Conservation (phyloP, 92 coral and sea anemone genomes). For the Heliopora coerulea region DNA sequence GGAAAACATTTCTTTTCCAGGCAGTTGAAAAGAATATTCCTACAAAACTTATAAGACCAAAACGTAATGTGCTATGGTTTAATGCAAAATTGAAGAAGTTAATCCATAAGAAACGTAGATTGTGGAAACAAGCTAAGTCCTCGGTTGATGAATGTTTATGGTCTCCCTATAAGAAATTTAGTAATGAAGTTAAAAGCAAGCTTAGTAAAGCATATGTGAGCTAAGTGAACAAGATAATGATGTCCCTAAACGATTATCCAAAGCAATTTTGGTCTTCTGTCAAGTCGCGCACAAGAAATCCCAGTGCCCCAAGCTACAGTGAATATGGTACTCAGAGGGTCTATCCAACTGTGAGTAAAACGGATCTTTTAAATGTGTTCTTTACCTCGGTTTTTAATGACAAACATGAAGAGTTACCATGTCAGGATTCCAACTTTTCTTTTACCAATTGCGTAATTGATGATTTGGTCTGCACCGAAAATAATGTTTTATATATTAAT, state of each 20-base stretch:
- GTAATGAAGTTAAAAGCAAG: constrained; percentile 23
- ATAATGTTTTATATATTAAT: constrained; percentile 36
- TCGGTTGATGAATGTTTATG: constrained; percentile 8
- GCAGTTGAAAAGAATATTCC: constrained; percentile 44
- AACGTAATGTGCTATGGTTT: constrained; percentile 47
- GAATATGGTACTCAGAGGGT: constrained; percentile 9
- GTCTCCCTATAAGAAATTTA: constrained; percentile 26
- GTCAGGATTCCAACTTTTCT: background rate
- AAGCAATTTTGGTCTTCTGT: constrained; percentile 47
- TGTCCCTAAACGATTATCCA: constrained; percentile 37
- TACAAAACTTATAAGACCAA: background rate
- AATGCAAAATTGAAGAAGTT: constrained; percentile 41
- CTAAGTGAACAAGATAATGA: constrained; percentile 35
- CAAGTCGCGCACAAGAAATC: constrained; percentile 40
- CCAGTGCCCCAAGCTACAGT: constrained; percentile 25
- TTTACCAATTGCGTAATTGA: constrained; percentile 15
- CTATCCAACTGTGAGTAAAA: background rate
- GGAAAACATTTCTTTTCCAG: constrained; percentile 37
- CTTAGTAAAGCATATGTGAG: constrained; percentile 35
- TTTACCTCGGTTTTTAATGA: constrained; percentile 29
- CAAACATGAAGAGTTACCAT: background rate
- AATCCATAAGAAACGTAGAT: constrained; percentile 38
- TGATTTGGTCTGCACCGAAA: constrained; percentile 31
- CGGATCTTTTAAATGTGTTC: constrained; percentile 32
- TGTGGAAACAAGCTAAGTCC: constrained; percentile 37